Conservation (phyloP, 1,140 invertebrate species). For the Melipona quadrifasciata region DNA sequence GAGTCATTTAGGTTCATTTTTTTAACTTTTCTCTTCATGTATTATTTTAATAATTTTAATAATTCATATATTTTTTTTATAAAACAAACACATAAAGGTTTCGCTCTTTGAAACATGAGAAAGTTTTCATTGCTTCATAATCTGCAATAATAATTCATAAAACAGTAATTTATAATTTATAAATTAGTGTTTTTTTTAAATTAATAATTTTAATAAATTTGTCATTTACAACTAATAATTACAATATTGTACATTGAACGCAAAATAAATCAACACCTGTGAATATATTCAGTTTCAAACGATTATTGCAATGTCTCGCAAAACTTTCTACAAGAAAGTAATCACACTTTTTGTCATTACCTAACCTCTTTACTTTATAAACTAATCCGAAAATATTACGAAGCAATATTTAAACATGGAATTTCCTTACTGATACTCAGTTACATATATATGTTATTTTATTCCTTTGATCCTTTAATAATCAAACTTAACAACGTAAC, state of each 20-base stretch:
- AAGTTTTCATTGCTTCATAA: not conserved
- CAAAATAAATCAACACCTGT: not conserved
- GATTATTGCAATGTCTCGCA: too few relatives aligned
- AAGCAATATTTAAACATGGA: not conserved
- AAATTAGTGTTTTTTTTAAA: not conserved
- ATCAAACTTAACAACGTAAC: not conserved
- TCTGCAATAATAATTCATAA: not conserved
- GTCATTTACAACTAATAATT: not conserved
- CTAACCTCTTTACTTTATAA: not conserved
- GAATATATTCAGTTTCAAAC: not conserved
- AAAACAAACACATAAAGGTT: not conserved
- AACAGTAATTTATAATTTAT: not conserved
- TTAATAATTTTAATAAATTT: not conserved
- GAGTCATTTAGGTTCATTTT: constrained; percentile 35
- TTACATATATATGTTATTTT: not conserved
- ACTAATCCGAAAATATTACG: not conserved
- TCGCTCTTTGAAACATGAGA: not conserved
- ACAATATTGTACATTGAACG: not conserved
- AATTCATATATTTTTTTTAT: not conserved
- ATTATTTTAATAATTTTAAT: not conserved
- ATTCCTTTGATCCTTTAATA: not conserved
- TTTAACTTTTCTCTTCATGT: not conserved
- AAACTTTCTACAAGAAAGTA: too few relatives aligned
- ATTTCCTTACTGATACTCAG: not conserved
- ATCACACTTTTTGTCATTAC: not conserved